Evolutionary conservation across 37 sponge, comb jelly and placozoan species (phyloP).

Genomic region (Eunapius fragilis): DNA sequence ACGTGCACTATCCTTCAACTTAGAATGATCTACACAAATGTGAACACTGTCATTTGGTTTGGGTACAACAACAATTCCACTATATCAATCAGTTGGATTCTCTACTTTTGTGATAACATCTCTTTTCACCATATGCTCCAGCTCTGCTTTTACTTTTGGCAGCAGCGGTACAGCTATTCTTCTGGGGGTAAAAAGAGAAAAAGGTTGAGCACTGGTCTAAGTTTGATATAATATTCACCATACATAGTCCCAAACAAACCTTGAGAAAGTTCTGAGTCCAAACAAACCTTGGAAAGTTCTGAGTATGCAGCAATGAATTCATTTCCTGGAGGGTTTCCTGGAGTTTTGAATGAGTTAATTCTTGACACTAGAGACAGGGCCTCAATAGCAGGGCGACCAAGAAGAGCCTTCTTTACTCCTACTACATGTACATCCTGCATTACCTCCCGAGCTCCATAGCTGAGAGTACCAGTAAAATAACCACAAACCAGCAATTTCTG

Average conservation of each 20-base stretch:
- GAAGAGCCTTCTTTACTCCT: background rate
- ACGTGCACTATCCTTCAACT: conserved; percentile 11
- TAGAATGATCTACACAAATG: conserved; percentile 21
- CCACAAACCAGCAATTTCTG: no score
- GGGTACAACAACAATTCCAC: conserved; percentile 45
- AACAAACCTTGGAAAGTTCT: background rate
- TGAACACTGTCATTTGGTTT: conserved; percentile 21
- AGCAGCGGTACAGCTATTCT: conserved; percentile 28
- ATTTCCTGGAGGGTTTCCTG: no score
- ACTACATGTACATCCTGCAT: no score
- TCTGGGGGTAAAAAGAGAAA: conserved; percentile 33
- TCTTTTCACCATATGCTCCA: conserved; percentile 39
- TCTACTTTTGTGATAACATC: conserved; percentile 1
- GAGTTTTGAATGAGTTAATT: no score
- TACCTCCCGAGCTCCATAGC: no score
- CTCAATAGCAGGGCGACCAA: no score
- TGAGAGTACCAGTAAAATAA: no score
- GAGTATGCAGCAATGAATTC: no score
- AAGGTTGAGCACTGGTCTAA: background rate
- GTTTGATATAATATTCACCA: conserved; percentile 23
- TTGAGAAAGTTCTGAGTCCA: background rate
- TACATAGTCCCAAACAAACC: conserved; percentile 19
- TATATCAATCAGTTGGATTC: conserved; percentile 31
- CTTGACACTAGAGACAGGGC: no score
- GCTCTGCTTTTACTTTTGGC: conserved; percentile 27